A percentile compares a stretch with the other conserved stretches of the same genome.
Conservation (phyloP, 2,888 invertebrate species). For the Andrena marginata region DNA sequence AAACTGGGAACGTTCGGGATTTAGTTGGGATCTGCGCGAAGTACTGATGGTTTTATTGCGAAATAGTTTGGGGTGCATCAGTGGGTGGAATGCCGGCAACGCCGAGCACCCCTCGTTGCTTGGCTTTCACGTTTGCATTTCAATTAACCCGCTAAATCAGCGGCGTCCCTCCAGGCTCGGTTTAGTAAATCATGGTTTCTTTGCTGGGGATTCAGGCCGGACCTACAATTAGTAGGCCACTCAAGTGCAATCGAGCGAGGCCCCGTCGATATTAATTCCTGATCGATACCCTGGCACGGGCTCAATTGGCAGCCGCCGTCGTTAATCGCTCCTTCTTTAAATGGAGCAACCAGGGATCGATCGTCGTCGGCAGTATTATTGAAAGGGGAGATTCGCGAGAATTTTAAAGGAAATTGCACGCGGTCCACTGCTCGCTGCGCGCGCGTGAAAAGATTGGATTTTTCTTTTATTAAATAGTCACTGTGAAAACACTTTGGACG, state of each 20-base stretch:
- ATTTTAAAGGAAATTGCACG: background rate
- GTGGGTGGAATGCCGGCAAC: background rate
- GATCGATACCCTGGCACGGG: slow-evolving; percentile 26
- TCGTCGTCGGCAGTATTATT: background rate
- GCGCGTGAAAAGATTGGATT: background rate
- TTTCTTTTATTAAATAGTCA: background rate
- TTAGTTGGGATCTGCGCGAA: no score
- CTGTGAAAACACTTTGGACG: background rate
- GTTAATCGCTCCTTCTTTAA: slow-evolving; percentile 9
- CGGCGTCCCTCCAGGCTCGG: background rate
- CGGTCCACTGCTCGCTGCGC: background rate
- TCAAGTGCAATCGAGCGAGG: slow-evolving; percentile 30
- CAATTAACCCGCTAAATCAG: slow-evolving; percentile 28
- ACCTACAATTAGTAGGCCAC: slow-evolving; percentile 31
- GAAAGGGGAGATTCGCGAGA: background rate
- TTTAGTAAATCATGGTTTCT: slow-evolving; percentile 35
- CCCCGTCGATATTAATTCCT: slow-evolving; percentile 42
- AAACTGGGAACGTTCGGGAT: no score
- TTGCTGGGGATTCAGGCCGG: background rate
- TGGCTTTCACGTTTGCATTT: slow-evolving; percentile 7
- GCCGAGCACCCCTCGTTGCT: background rate
- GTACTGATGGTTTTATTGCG: no score
- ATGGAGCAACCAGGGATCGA: background rate
- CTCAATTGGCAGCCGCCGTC: slow-evolving; percentile 1
- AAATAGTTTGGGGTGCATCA: background rate